Conservation (phyloP, 1,140 invertebrate species). For the Cryptotermes secundus region DNA sequence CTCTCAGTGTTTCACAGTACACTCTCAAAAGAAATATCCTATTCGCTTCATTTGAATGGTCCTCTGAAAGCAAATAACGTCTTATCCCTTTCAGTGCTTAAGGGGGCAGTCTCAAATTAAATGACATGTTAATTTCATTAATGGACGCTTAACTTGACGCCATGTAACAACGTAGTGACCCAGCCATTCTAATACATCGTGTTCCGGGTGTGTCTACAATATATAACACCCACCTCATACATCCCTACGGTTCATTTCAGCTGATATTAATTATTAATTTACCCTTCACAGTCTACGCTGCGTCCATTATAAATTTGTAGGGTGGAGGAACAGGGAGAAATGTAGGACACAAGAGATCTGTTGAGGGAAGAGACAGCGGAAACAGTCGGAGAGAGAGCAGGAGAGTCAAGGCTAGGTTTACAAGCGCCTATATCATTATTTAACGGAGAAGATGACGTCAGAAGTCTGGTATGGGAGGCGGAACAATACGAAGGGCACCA, state of each 20-base stretch:
- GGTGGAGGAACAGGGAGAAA: not conserved
- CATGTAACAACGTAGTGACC: not conserved
- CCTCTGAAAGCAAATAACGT: no score
- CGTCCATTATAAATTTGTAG: constrained; percentile 12
- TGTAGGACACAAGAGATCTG: not conserved
- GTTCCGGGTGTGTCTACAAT: not conserved
- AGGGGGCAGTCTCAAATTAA: not conserved
- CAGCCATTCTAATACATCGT: not conserved
- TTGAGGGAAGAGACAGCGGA: not conserved
- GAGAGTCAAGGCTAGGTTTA: not conserved
- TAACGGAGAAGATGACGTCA: not conserved
- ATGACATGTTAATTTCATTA: not conserved
- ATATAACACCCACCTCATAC: not conserved
- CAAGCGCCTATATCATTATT: constrained; percentile 1
- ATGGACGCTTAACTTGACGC: not conserved
- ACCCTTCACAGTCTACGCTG: not conserved
- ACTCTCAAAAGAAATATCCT: no score
- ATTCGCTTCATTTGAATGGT: no score
- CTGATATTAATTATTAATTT: constrained; percentile 19
- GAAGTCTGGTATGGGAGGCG: not conserved
- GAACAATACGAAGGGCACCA: not conserved
- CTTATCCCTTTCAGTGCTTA: not conserved
- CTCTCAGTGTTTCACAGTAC: no score
- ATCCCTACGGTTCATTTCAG: not conserved
- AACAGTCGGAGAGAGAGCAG: not conserved